Evolutionary conservation across 2,797 vertebrate genomes (phyloP), one percentile per base, ranked within the genome.

Genomic region (Garrulus glandarius): DNA sequence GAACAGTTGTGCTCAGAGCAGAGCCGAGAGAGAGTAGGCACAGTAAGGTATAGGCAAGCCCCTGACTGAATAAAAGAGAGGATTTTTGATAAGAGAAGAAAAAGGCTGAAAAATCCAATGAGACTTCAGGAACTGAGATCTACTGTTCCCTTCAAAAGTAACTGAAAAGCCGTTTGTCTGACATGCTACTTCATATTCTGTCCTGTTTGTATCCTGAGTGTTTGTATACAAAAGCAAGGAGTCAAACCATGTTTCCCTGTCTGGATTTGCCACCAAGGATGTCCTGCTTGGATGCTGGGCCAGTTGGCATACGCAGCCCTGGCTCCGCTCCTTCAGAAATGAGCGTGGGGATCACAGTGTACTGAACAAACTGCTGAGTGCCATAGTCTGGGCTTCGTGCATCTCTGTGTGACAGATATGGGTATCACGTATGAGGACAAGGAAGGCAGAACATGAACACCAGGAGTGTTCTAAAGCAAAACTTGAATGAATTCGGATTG

Each of bases 291-390:
- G 41, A 26, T 0, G 2, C 49, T 1, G 7, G 69, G 74, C 23
- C 46, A 2, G 10, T 26, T 0, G 0, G 6, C 0, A 1, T 32
- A 3, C 19, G 17, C 50, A 27, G 36, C 57, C 52, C 37, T 68
- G 46, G 44, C 55, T 72, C 26, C 3, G 29, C 44, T 86, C 18
- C 15, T 74, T 43, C 24, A 16, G 46, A 67, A 50, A 29, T 7
- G 15, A 57, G 17, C 2, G 7, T 16, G 57, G 74, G 47, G 50
- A 17, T 71, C 4, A 3, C 12, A 12, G n/a, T 2, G 0, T 41
- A 16, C 24, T 46, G 18, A 61, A 21, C 11, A 59, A 82, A 67
- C 23, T 34, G 10, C 70, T 60, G 36, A 44, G 61, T 47, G 23
- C 27, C 17, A 3, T 9, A 18, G 23, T 12, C 41, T 29, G 15